Conservation (phyloP, 2,113 vertebrate genomes). For the Cathartes aura region DNA sequence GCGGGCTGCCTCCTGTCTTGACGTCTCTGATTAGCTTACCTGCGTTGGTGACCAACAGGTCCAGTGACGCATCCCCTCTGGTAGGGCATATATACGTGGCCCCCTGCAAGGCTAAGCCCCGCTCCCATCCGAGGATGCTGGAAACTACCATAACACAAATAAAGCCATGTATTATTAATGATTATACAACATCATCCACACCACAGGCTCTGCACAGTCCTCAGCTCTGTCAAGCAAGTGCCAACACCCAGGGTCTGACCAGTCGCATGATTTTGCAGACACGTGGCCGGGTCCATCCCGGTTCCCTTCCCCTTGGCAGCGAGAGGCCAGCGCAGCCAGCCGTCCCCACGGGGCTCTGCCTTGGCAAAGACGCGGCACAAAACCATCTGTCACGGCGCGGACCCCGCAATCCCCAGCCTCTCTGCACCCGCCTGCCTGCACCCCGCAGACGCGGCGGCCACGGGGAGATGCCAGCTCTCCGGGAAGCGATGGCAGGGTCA, state of each 20-base stretch:
- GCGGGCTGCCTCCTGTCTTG: too few species aligned
- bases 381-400: accelerated
- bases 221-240: background rate
- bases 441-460: background rate
- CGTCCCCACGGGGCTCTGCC: background rate
- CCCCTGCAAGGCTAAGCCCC: background rate
- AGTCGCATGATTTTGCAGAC: accelerated
- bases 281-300: accelerated
- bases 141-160: background rate
- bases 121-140: background rate
- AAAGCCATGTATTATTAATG: background rate
- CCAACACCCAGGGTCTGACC: background rate
- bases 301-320: background rate
- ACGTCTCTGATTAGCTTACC: background rate
- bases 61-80: background rate
- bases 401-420: background rate
- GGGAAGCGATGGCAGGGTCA: background rate
- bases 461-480: background rate
- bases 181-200: background rate
- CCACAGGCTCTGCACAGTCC: background rate
- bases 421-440: background rate
- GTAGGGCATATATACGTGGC: accelerated
- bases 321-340: background rate
- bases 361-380: background rate
- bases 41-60: background rate